Conservation (phyloP, 2,888 invertebrate genomes). For the Heliconius charithonia region DNA sequence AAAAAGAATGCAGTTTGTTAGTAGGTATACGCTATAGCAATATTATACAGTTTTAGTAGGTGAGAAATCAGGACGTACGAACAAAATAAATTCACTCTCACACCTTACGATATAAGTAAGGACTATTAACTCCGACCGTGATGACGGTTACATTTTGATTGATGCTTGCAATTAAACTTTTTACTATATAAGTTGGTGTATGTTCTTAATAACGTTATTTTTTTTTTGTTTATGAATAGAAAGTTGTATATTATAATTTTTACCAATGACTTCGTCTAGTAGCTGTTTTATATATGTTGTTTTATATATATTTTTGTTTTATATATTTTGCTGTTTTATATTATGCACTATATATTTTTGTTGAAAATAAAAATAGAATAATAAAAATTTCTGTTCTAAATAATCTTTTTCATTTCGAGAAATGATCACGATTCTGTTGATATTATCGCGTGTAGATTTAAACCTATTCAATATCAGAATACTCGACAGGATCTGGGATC, state of each 20-base stretch:
- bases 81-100: constrained; percentile 20
- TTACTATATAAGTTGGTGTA: constrained; percentile 41
- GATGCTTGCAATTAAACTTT: constrained; percentile 45
- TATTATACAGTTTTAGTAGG: neutral
- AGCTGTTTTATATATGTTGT: neutral
- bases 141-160: constrained; percentile 48
- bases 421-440: too few relatives aligned
- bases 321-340: constrained; percentile 1
- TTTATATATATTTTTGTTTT: neutral
- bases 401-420: too few relatives aligned
- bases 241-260: constrained; percentile 30
- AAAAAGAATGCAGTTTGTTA: neutral
- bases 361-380: neutral
- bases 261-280: neutral
- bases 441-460: neutral
- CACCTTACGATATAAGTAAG: constrained; percentile 3
- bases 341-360: neutral
- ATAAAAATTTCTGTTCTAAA: neutral
- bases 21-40: neutral
- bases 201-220: constrained; percentile 37
- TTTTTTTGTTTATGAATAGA: constrained; percentile 32
- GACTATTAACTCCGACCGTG: constrained; percentile 30
- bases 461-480: neutral
- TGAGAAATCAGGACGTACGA: neutral
- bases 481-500: too few relatives aligned